Percentiles rank a stretch among this genome's conserved stretches.
Evolutionary conservation across 2,797 vertebrate species (phyloP).

Genomic region (Aldrovandia affinis): DNA sequence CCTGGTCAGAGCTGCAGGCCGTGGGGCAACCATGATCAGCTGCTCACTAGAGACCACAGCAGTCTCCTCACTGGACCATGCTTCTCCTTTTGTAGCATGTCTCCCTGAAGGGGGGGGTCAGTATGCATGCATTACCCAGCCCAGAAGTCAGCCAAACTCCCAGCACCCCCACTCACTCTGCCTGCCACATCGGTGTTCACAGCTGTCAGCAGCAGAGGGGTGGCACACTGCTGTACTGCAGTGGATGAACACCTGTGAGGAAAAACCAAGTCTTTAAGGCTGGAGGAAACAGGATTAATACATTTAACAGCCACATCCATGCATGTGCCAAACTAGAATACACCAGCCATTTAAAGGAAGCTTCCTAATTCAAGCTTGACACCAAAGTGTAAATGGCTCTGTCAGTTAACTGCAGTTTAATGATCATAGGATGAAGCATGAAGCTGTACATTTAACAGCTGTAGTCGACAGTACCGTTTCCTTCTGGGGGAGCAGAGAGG

Average conservation of each 20-base stretch:
- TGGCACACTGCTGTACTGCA: conserved; percentile 67
- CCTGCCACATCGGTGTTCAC: conserved; percentile 59
- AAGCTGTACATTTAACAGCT: no score
- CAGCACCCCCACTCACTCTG: conserved; percentile 38
- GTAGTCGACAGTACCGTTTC: conserved; percentile 51
- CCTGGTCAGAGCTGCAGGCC: background rate
- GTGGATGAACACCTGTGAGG: conserved; percentile 69
- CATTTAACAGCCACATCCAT: no score
- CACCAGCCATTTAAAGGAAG: no score
- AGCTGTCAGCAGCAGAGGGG: conserved; percentile 55
- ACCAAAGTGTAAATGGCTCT: no score
- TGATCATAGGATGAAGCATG: no score
- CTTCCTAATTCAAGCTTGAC: no score
- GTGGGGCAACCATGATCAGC: conserved; percentile 62
- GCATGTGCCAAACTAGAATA: no score
- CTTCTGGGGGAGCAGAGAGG: conserved; percentile 24
- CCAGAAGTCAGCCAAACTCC: conserved; percentile 55
- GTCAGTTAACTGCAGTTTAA: no score
- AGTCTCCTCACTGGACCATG: conserved; percentile 7
- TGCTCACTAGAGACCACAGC: background rate
- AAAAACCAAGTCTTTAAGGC: background rate
- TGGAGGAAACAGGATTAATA: background rate
- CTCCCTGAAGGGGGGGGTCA: conserved; percentile 53
- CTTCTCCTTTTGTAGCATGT: conserved; percentile 27
- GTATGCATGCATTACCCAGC: background rate